Percentiles rank a stretch among this genome's conserved stretches.
These are phyloP conservation scores for Branchipolynoe longqiensis DNA, from an alignment of 2,888 invertebrate genomes.

Conservation along the genomic window DNA sequence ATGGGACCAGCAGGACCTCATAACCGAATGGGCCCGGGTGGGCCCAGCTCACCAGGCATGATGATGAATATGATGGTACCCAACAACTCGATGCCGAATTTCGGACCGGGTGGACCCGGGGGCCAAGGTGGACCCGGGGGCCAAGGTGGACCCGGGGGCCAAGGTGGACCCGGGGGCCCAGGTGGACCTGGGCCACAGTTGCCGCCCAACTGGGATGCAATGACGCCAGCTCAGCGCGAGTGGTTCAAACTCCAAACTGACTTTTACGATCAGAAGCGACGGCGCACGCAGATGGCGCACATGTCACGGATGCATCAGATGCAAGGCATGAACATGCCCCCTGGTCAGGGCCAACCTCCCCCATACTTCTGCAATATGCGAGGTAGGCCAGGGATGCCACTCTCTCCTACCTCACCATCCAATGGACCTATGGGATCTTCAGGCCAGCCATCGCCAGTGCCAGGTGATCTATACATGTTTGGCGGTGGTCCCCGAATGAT, in stretches of 20 bases:
- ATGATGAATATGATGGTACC: conserved; percentile 77
- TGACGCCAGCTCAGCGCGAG: conserved; percentile 87
- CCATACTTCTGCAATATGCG: conserved; percentile 71
- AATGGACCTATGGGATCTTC: conserved; percentile 62
- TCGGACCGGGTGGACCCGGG: conserved; percentile 69
- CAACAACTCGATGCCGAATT: conserved; percentile 66
- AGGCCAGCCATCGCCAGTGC: conserved; percentile 60
- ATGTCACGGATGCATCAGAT: conserved; percentile 69
- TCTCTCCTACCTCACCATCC: conserved; percentile 70
- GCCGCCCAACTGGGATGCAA: conserved; percentile 77
- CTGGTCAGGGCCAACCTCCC: conserved; percentile 67
- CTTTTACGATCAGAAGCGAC: conserved; percentile 81
- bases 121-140: no score
- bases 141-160: conserved; percentile 83
- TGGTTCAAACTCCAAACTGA: conserved; percentile 95
- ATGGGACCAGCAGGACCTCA: conserved; percentile 68
- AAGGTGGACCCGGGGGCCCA: conserved; percentile 82
- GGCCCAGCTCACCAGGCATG: conserved; percentile 71
- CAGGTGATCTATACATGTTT: conserved; percentile 62
- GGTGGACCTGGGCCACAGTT: conserved; percentile 56
- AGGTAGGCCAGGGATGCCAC: conserved; percentile 16
- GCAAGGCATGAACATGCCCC: conserved; percentile 58
- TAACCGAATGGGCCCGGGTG: conserved; percentile 58
- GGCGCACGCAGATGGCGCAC: conserved; percentile 73
- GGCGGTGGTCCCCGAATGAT: conserved; percentile 60